phyloP scores from a whole-genome alignment of 2,797 vertebrate genomes.

The Sebastes wilsoni region DNA sequence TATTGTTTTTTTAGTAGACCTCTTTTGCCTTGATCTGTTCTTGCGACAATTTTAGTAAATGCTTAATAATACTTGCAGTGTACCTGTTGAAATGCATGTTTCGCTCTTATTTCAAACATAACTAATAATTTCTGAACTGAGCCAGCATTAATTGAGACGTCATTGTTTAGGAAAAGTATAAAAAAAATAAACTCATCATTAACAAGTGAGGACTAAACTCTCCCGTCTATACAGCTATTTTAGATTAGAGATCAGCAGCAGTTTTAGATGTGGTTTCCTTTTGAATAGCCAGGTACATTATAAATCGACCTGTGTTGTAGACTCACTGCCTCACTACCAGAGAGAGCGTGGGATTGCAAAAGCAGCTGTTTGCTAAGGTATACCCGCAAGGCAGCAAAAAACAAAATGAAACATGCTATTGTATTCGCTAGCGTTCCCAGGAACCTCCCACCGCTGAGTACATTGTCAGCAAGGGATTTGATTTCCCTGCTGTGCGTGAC shows the following conservation, averaged over 20 bases:
- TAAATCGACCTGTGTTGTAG: conserved; percentile 20
- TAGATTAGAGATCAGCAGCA: background rate
- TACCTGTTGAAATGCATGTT: background rate
- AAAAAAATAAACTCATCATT: too few species aligned
- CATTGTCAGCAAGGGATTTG: conserved; percentile 41
- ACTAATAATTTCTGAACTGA: background rate
- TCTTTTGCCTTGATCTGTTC: background rate
- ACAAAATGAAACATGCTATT: background rate
- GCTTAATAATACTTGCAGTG: background rate
- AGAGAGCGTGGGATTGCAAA: conserved; percentile 34
- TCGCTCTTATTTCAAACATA: background rate
- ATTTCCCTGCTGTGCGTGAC: conserved; percentile 63
- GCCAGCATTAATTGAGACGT: background rate
- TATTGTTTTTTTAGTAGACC: background rate
- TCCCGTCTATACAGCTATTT: too few species aligned
- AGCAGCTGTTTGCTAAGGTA: conserved; percentile 29
- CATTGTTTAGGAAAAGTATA: background rate
- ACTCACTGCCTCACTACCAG: conserved; percentile 2
- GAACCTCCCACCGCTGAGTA: conserved; percentile 9
- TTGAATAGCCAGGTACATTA: conserved; percentile 24
- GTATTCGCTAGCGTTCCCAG: background rate
- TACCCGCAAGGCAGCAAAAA: background rate
- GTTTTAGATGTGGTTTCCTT: conserved; percentile 23
- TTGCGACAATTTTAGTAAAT: background rate
- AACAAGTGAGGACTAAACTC: too few species aligned